Evolutionary conservation across 2,888 invertebrate species (phyloP).

Genomic region (Parnassius apollo): DNA sequence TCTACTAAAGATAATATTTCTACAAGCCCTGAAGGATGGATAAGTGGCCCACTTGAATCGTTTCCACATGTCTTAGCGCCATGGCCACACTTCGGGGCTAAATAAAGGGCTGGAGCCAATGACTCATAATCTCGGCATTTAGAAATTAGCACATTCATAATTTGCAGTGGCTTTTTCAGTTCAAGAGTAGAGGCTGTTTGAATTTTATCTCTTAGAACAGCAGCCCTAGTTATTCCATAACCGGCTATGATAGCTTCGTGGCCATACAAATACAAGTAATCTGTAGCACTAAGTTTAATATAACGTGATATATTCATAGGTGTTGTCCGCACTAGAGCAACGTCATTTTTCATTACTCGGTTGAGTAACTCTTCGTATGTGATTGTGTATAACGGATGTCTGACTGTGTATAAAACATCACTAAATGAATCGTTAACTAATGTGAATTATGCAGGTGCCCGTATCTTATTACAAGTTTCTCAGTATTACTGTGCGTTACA

Average conservation of each 20-base stretch:
- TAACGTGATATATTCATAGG: conserved; percentile 6
- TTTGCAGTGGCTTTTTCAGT: conserved; percentile 11
- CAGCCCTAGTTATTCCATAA: no score
- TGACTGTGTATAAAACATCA: conserved; percentile 3
- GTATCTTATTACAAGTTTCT: conserved; percentile 10
- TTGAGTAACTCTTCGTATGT: neutral
- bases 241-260: no score
- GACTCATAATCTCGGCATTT: neutral
- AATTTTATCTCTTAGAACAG: neutral
- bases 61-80: neutral
- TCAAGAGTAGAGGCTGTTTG: neutral
- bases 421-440: conserved; percentile 6
- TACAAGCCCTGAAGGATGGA: conserved; percentile 11
- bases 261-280: no score
- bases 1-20: conserved; percentile 3
- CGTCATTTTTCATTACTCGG: neutral
- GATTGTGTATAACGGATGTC: conserved; percentile 6
- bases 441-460: conserved; percentile 5
- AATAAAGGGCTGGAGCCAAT: neutral
- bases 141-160: conserved; percentile 4
- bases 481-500: neutral
- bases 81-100: conserved; percentile 1
- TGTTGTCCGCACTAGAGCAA: conserved; percentile 7
- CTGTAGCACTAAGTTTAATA: neutral
- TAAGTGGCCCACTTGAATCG: conserved; percentile 19